These are phyloP conservation scores for Cyanoramphus novaezelandiae DNA, from an alignment of 2,113 vertebrate species.

Conservation along the genomic window DNA sequence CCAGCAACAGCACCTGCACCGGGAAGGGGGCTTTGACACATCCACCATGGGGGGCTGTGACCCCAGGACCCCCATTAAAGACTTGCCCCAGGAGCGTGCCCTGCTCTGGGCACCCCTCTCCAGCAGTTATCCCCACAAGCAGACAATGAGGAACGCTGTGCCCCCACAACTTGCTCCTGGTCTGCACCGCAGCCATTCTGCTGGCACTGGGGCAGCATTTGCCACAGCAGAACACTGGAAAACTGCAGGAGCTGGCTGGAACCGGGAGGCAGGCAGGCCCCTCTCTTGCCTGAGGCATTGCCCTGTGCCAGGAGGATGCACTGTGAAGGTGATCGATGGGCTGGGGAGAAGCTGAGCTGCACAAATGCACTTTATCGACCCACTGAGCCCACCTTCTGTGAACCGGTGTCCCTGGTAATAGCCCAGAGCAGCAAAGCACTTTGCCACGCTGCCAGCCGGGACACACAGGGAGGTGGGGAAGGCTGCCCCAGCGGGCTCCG, in stretches of 20 bases:
- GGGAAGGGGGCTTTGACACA: not conserved
- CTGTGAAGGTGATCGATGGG: not conserved
- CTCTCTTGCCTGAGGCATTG: not conserved
- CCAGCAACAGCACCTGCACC: not conserved
- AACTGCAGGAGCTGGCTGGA: not conserved
- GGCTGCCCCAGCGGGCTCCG: not conserved
- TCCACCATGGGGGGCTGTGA: accelerated
- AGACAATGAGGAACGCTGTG: not conserved
- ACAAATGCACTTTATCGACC: constrained; percentile 63
- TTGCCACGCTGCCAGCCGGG: accelerated
- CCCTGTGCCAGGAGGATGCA: accelerated
- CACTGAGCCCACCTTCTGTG: constrained; percentile 15
- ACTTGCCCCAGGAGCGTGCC: not conserved
- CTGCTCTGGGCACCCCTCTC: not conserved
- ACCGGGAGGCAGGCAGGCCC: not conserved
- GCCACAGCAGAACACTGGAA: not conserved
- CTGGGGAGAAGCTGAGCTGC: not conserved
- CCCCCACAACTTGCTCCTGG: accelerated
- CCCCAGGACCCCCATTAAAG: not conserved
- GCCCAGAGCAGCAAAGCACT: constrained; percentile 41
- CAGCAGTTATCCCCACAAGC: accelerated
- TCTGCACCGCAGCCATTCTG: not conserved
- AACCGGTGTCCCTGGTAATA: not conserved
- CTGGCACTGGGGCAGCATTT: not conserved
- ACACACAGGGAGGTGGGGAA: accelerated